Evolutionary conservation across 2,797 vertebrate species (phyloP), one percentile per base, ranked within the genome.

Genomic region (Eulemur coronatus): DNA sequence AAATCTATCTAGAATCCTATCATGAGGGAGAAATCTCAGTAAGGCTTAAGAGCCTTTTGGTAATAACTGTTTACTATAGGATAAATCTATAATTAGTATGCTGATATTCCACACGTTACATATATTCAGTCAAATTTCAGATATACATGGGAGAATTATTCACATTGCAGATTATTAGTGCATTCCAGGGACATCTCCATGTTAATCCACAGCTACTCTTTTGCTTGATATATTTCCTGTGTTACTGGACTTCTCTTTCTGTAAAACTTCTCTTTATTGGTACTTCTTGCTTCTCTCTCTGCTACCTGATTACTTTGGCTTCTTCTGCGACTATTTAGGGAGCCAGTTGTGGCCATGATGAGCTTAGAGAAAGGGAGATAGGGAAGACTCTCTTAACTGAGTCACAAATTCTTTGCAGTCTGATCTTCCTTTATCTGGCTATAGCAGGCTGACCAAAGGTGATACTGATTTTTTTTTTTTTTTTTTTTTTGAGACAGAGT

Each of bases 1-100:
- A 96, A 97, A 88, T 90, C 80, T 84, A 46, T 85, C 38, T 96
- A 92, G 96, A 92, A 93, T 93, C 65, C 63, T 92, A 79, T 95
- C 75, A 80, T 69, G 67, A 89, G 55, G 85, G 61, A 91, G 89
- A 94, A 89, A 95, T 96, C 82, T 89, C 86, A 94, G 52, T 35
- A 82, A 81, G 76, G 80, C 89, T 79, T 76, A 89, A 72, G 79
- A 91, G 69, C 46, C 90, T 91, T 92, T 94, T 94, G 84, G 52
- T 94, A 92, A 85, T 96, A 88, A 95, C 50, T 88, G 28, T 89
- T 88, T 95, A 92, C 69, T 24, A 22, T 73, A 92, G 88, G 72
- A 91, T 93, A 96, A 92, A 94, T 81, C 88, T 90, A 30, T 96
- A 95, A 92, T 91, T 90, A 94, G 73, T 82, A 50, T 38, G 78